Evolutionary conservation across 2,888 invertebrate genomes (phyloP).

Genomic region (Lasiommata megera): DNA sequence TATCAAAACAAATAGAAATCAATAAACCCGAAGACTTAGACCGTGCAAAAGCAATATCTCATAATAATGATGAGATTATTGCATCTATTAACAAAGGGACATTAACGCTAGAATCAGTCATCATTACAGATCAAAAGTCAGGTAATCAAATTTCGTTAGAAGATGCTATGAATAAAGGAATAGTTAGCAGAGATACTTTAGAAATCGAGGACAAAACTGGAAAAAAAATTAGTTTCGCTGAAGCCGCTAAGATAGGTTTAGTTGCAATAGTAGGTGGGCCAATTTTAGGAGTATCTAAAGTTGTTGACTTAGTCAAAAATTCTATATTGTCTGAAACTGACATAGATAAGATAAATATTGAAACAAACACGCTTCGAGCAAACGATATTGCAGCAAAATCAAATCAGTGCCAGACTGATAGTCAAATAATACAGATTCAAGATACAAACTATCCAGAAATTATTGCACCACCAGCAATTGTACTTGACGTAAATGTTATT

Average conservation of each 20-base stretch:
- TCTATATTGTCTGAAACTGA: conserved; percentile 85
- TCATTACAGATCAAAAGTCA: conserved; percentile 85
- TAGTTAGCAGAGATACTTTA: conserved; percentile 87
- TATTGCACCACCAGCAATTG: not conserved
- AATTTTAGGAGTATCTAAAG: conserved; percentile 85
- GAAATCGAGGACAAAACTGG: conserved; percentile 85
- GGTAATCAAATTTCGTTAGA: conserved; percentile 85
- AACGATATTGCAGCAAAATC: not conserved
- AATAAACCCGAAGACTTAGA: not conserved
- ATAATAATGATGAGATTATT: conserved; percentile 81
- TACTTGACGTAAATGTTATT: not conserved
- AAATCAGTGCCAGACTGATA: not conserved
- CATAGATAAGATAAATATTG: conserved; percentile 81
- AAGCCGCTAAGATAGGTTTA: conserved; percentile 89
- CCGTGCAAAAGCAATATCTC: not conserved
- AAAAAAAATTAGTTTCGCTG: conserved; percentile 84
- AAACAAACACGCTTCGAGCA: not conserved
- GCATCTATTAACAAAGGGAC: conserved; percentile 88
- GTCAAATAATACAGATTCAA: not conserved
- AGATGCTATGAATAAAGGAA: conserved; percentile 89
- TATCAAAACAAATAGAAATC: not conserved
- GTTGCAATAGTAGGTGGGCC: conserved; percentile 89
- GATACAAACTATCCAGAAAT: not conserved
- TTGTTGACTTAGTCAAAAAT: conserved; percentile 83
- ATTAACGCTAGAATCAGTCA: conserved; percentile 84